Percentiles rank a stretch among this genome's conserved stretches.
Conservation (phyloP, 2,888 invertebrate species). For the Drosophila anceps region DNA sequence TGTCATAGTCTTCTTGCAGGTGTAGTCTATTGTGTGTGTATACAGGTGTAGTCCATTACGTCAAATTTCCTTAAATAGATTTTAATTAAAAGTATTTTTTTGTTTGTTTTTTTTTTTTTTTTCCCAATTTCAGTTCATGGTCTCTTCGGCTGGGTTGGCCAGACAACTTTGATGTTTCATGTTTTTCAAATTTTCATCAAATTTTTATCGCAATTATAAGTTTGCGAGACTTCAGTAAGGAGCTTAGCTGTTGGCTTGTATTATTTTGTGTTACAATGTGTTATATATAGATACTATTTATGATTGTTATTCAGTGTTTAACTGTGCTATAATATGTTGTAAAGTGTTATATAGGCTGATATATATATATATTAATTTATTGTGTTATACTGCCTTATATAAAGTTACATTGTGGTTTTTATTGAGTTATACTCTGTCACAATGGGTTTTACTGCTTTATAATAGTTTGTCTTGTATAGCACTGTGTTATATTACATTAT, state of each 20-base stretch:
- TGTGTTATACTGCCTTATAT: neutral
- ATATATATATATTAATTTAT: neutral
- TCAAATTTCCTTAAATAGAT: neutral
- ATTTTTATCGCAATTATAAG: neutral
- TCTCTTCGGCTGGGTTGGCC: neutral
- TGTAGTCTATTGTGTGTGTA: neutral
- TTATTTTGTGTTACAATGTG: neutral
- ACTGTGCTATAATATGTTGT: neutral
- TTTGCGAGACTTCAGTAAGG: neutral
- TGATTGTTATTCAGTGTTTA: neutral
- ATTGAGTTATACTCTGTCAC: neutral
- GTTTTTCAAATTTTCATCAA: neutral
- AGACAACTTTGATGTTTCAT: slow-evolving; percentile 6
- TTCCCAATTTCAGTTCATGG: neutral
- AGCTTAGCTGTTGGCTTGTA: neutral
- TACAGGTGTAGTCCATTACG: neutral
- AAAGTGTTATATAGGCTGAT: neutral
- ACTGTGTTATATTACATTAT: neutral
- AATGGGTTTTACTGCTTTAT: neutral
- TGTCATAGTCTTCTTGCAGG: neutral
- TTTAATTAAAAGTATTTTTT: slow-evolving; percentile 18
- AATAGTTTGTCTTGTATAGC: neutral
- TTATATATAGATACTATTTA: neutral
- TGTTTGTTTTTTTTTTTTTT: neutral
- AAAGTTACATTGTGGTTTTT: neutral